phyloP scores from a whole-genome alignment of 2,797 vertebrate genomes.

The Neosilurus hyrtlii region DNA sequence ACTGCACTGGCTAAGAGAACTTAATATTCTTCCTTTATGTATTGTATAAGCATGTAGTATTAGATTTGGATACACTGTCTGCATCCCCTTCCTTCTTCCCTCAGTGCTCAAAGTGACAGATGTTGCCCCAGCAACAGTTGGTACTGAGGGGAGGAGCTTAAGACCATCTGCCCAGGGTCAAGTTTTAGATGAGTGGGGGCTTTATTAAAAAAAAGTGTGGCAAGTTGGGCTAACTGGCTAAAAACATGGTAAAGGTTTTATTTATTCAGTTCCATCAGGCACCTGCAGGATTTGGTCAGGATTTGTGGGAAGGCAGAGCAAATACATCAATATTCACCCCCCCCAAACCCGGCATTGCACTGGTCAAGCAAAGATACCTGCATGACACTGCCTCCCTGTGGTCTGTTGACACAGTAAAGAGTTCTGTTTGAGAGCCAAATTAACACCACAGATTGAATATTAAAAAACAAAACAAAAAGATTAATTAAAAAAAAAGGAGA shows the following conservation, averaged over 20 bases:
- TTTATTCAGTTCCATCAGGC: constrained; percentile 17
- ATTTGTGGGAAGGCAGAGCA: not conserved
- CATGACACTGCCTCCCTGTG: constrained; percentile 19
- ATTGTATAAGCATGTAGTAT: not conserved
- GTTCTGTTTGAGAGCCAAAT: not conserved
- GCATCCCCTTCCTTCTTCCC: constrained; percentile 50
- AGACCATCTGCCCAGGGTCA: constrained; percentile 84
- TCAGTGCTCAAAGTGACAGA: constrained; percentile 71
- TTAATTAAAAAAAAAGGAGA: too few relatives aligned
- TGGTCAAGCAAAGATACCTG: not conserved
- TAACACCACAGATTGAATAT: not conserved
- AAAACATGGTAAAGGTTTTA: constrained; percentile 58
- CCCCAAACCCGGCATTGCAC: too few relatives aligned
- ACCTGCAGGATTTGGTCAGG: not conserved
- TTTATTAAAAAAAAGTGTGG: constrained; percentile 65
- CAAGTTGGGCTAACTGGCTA: constrained; percentile 67
- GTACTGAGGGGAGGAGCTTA: constrained; percentile 75
- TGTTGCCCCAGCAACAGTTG: constrained; percentile 84
- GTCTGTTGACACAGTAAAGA: not conserved
- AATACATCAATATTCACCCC: not conserved
- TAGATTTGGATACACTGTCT: not conserved
- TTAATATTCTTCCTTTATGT: not conserved
- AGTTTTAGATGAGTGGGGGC: constrained; percentile 64
- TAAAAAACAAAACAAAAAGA: too few relatives aligned
- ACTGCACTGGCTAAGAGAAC: not conserved